phyloP scores from a whole-genome alignment of 2,888 invertebrate genomes.

The Steinernema hermaphroditum region DNA sequence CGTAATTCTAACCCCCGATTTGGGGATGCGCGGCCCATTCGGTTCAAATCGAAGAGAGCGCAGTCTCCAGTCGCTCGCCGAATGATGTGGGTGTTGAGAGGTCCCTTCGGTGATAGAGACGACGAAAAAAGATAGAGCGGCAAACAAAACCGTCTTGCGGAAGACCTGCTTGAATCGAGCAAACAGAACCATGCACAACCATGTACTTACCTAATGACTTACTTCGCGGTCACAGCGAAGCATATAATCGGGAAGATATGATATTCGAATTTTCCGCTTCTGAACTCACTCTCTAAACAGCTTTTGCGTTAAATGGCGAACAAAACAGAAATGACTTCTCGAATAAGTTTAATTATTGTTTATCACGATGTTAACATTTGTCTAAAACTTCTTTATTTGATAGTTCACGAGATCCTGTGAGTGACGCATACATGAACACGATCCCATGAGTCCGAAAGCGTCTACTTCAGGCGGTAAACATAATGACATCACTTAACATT shows the following conservation, averaged over 20 bases:
- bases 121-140: constrained; percentile 4
- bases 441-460: no score
- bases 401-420: no score
- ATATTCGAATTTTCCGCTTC: not conserved
- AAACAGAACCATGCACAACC: constrained; percentile 12
- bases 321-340: no score
- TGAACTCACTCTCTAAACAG: not conserved
- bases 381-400: no score
- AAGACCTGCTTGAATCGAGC: constrained; percentile 8
- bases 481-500: no score
- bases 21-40: not conserved
- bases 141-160: constrained; percentile 26
- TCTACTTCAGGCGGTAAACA: no score
- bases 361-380: no score
- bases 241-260: no score
- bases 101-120: not conserved
- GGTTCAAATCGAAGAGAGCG: not conserved
- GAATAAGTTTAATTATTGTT: no score
- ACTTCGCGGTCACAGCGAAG: not conserved
- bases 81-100: not conserved
- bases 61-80: not conserved
- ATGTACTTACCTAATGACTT: not conserved
- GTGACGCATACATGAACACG: no score
- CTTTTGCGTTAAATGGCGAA: no score
- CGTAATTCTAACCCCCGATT: not conserved